Percentiles rank a stretch among this genome's conserved stretches.
These are phyloP conservation scores for Lycophotia porphyrea DNA, from an alignment of 2,888 invertebrate genomes.

Conservation along the genomic window DNA sequence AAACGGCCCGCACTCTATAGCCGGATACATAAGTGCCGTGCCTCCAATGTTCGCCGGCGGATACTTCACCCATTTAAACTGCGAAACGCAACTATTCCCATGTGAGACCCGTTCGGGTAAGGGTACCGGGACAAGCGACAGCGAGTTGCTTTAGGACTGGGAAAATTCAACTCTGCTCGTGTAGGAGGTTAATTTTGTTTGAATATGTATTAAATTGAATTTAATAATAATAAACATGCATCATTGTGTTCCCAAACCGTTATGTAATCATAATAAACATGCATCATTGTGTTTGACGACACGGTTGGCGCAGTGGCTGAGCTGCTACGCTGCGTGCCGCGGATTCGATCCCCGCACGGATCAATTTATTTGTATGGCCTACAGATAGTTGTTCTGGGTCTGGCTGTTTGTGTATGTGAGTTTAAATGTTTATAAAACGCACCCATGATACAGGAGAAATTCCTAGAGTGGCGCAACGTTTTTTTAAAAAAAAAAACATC, in stretches of 20 bases:
- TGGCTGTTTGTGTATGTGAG: not conserved
- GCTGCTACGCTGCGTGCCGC: too few species aligned
- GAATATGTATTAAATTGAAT: not conserved
- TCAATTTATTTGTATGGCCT: too few species aligned
- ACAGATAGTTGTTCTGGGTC: not conserved
- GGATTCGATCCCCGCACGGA: too few species aligned
- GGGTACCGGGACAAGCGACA: conserved; percentile 14
- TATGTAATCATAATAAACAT: not conserved
- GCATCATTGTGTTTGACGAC: not conserved
- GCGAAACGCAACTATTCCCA: conserved; percentile 70
- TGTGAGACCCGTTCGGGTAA: conserved; percentile 43
- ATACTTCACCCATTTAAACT: conserved; percentile 66
- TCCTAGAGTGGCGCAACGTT: not conserved
- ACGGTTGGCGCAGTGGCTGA: too few species aligned
- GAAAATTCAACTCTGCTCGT: not conserved
- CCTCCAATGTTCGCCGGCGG: conserved; percentile 59
- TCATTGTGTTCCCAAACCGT: not conserved
- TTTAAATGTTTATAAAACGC: not conserved
- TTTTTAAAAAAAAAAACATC: not conserved
- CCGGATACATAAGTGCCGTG: conserved; percentile 37
- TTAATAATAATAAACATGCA: not conserved
- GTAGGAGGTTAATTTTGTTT: not conserved
- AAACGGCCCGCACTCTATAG: conserved; percentile 53
- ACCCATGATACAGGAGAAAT: not conserved
- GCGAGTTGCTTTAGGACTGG: too few species aligned